A percentile compares a stretch with the other conserved stretches of the same genome.
These are phyloP conservation scores for Scomber colias DNA, from an alignment of 2,113 vertebrate genomes.

Conservation along the genomic window DNA sequence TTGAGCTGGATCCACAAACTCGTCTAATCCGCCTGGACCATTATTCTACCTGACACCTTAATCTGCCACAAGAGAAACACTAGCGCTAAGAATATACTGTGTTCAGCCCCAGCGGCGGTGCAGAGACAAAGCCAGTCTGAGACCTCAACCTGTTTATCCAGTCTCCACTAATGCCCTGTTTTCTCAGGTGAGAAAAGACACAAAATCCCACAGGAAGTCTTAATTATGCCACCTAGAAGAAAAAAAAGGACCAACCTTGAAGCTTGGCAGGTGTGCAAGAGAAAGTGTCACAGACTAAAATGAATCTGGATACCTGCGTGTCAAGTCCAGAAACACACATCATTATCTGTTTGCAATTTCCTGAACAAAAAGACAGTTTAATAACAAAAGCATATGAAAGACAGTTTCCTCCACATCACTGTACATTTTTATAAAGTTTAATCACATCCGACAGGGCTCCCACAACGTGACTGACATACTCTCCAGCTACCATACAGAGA, in stretches of 20 bases:
- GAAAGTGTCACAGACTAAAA: slow-evolving; percentile 18
- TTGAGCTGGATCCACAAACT: slow-evolving; percentile 31
- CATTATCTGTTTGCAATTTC: slow-evolving; percentile 30
- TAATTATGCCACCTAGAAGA: slow-evolving; percentile 66
- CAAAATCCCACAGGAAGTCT: slow-evolving; percentile 70
- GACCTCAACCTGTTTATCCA: slow-evolving; percentile 75
- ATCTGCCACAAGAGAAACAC: slow-evolving; percentile 74
- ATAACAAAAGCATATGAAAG: slow-evolving; percentile 39
- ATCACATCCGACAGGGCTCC: slow-evolving; percentile 34
- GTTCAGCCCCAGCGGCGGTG: slow-evolving; percentile 49
- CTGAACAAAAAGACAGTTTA: slow-evolving; percentile 30
- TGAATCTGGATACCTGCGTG: not conserved
- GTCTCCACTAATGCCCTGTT: slow-evolving; percentile 70
- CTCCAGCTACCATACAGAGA: slow-evolving; percentile 1
- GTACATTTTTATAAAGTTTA: slow-evolving; percentile 28
- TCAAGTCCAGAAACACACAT: slow-evolving; percentile 30
- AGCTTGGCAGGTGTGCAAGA: slow-evolving; percentile 54
- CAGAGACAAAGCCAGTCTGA: slow-evolving; percentile 74
- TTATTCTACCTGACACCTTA: slow-evolving; percentile 79
- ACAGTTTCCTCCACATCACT: slow-evolving; percentile 47
- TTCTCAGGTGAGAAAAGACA: slow-evolving; percentile 70
- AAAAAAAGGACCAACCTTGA: slow-evolving; percentile 56
- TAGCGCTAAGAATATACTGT: slow-evolving; percentile 69
- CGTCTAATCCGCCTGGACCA: slow-evolving; percentile 63
- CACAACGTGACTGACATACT: slow-evolving; percentile 17